Evolutionary conservation across 2,113 vertebrate genomes (phyloP).

Genomic region (Tympanuchus pallidicinctus): DNA sequence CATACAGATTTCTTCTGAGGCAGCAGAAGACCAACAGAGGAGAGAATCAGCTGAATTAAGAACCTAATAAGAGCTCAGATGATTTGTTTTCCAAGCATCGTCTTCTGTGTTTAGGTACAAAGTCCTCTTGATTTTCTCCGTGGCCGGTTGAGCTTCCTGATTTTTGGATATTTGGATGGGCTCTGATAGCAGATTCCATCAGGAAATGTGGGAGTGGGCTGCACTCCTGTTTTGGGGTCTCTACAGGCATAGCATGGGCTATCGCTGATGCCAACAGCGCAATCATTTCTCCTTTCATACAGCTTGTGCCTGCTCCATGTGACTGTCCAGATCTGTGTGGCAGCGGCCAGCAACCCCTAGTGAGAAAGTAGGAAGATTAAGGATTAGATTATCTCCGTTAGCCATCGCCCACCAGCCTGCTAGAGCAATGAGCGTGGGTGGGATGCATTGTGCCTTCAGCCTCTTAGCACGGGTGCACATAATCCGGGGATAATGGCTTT

Average conservation of each 20-base stretch:
- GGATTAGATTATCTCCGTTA: neutral
- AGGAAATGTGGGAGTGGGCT: neutral
- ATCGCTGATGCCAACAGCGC: neutral
- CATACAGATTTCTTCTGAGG: neutral
- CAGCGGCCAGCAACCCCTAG: neutral
- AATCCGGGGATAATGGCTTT: neutral
- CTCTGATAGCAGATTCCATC: neutral
- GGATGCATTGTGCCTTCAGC: neutral
- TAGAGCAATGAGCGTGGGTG: rapidly evolving
- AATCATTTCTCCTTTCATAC: neutral
- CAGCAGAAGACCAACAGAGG: neutral
- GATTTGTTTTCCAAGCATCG: neutral
- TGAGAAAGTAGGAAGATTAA: neutral
- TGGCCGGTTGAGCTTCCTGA: rapidly evolving
- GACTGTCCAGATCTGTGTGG: neutral
- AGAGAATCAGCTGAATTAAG: neutral
- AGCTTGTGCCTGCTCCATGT: neutral
- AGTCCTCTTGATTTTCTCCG: neutral
- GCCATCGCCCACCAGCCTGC: neutral
- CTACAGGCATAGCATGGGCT: neutral
- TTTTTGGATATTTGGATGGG: no score
- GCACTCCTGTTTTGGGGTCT: neutral
- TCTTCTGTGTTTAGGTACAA: neutral
- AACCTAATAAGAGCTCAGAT: neutral
- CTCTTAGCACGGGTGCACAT: rapidly evolving